Base-by-base conservation (phyloP, 2,113 vertebrate species). In the Marmota flaviventris region DNA sequence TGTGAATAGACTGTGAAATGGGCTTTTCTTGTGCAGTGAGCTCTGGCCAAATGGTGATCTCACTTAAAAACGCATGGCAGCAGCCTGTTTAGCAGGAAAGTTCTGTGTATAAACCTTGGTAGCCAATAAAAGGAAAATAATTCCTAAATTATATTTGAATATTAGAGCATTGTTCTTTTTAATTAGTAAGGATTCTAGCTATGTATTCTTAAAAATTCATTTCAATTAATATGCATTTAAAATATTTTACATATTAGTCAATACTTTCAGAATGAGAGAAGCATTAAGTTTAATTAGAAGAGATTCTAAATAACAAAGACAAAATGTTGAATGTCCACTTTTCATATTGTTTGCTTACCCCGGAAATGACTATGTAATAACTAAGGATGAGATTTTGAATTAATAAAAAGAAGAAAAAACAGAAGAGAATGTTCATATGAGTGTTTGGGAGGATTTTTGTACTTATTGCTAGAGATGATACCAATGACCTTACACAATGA, bases 1-100 rank as follows among this genome's bases (percentile, higher is more conserved):
- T 92, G 61, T 93, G 89, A 95, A 97, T 9, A 95, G 88, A 97
- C 96, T 97, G 67, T 83, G 91, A 95, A 95, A 95, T 63, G 83
- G 87, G 93, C 34, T 96, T 96, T 96, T 56, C 72, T 77, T 48
- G 17, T 76, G 16, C 48, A 81, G 45, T 48, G 69, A 85, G 22
- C n/a, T 85, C 90, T 14, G 34, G 29, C 61, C 77, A 91, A 94
- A 94, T 63, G 34, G 83, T 86, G 86, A 63, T 82, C 81, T 91
- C 25, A 10, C 76, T 84, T 84, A 89, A 96, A 79, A 32, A 42
- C 32, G 34, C 32, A 79, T 18, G 32, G 39, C 25, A 94, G 48
- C 37, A 83, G 53, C 13, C 11, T 70, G 2, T 85, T 93, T 76
- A 79, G 24, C 51, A 32, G 51, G 37, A 25, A 77, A 77, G 16